Evolutionary conservation across 2,797 vertebrate genomes (phyloP).

Genomic region (Percopsis omiscomaycus): DNA sequence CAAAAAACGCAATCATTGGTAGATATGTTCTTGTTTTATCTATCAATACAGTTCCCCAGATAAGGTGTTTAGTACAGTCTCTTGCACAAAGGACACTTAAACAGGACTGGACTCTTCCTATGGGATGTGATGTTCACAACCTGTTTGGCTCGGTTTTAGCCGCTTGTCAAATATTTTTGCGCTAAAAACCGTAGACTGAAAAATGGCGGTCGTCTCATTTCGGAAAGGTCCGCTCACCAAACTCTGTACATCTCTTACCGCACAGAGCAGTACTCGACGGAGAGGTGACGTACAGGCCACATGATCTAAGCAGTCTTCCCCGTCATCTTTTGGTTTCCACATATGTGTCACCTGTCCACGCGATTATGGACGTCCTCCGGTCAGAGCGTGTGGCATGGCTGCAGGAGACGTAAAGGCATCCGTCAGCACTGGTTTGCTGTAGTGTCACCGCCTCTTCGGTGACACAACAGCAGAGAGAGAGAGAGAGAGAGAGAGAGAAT

Average conservation of each 20-base stretch:
- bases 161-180: too few relatives aligned
- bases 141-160: too few relatives aligned
- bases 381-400: slow-evolving; percentile 51
- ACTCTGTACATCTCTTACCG: slow-evolving; percentile 25
- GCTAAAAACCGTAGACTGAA: too few relatives aligned
- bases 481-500: background rate
- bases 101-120: too few relatives aligned
- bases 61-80: too few relatives aligned
- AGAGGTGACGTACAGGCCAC: slow-evolving; percentile 58
- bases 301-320: slow-evolving; percentile 50
- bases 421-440: slow-evolving; percentile 50
- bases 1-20: too few relatives aligned
- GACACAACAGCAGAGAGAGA: slow-evolving; percentile 33
- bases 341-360: slow-evolving; percentile 71
- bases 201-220: slow-evolving; percentile 32
- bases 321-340: slow-evolving; percentile 70
- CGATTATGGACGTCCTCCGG: slow-evolving; percentile 55
- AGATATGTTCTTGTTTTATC: too few relatives aligned
- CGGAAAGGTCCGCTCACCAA: slow-evolving; percentile 9
- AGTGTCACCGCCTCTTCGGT: slow-evolving; percentile 50
- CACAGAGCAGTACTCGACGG: slow-evolving; percentile 7
- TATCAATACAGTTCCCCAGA: too few relatives aligned
- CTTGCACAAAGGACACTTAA: too few relatives aligned
- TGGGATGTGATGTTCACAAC: too few relatives aligned
- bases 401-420: slow-evolving; percentile 65